Percentiles rank a stretch among this genome's conserved stretches.
Evolutionary conservation across 1,140 invertebrate genomes (phyloP).

Genomic region (Drosophila tropicalis): DNA sequence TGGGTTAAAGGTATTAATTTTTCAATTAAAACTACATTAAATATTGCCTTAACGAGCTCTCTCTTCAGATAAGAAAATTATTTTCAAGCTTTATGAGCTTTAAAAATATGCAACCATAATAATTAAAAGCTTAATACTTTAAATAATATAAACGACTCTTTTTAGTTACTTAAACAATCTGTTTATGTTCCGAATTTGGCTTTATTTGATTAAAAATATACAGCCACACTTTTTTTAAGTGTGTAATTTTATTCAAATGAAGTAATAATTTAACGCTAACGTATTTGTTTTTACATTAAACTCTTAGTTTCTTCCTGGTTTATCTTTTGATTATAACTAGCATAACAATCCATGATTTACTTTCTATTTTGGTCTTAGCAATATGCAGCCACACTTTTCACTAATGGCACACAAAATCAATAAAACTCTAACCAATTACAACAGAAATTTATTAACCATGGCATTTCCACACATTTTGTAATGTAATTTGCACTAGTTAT

Average conservation of each 20-base stretch:
- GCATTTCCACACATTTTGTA: constrained; percentile 18
- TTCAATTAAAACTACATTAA: background rate
- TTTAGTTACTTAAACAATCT: no score
- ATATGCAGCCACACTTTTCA: constrained; percentile 4
- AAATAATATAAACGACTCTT: no score
- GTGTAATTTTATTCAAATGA: background rate
- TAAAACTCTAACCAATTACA: background rate
- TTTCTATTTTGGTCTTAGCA: background rate
- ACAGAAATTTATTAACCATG: constrained; percentile 10
- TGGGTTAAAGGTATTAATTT: background rate
- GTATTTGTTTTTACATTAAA: no score
- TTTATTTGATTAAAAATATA: constrained; percentile 20
- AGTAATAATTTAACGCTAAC: background rate
- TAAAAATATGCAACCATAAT: constrained; percentile 35
- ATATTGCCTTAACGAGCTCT: background rate
- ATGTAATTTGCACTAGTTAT: constrained; percentile 31
- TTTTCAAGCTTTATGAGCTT: background rate
- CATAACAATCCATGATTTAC: background rate
- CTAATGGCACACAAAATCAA: background rate
- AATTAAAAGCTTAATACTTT: no score
- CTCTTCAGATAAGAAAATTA: background rate
- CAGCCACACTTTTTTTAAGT: constrained; percentile 36
- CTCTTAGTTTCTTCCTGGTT: no score
- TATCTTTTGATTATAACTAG: background rate
- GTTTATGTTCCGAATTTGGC: no score